A percentile compares a stretch with the other conserved stretches of the same genome.
Evolutionary conservation across 2,888 invertebrate species (phyloP).

Genomic region (Lymantria monacha): DNA sequence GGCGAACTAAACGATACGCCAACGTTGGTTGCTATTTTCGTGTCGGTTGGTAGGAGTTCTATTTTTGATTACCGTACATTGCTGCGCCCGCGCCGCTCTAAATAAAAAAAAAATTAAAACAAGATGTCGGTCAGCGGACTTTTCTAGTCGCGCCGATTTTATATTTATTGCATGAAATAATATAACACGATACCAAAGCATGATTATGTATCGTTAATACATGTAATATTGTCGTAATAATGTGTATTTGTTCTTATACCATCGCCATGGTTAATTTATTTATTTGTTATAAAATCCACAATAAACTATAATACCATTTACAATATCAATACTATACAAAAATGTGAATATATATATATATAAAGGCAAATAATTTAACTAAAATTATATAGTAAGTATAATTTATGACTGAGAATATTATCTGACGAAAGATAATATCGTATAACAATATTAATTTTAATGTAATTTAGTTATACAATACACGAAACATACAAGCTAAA

Average conservation of each 20-base stretch:
- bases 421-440: slow-evolving; percentile 35
- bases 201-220: slow-evolving; percentile 52
- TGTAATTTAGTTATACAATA: slow-evolving; percentile 45
- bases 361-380: slow-evolving; percentile 22
- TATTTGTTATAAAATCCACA: slow-evolving; percentile 40
- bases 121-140: slow-evolving; percentile 69
- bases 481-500: slow-evolving; percentile 51
- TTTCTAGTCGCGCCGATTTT: slow-evolving; percentile 49
- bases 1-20: slow-evolving; percentile 47
- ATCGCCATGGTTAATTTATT: slow-evolving; percentile 50
- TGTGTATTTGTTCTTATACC: slow-evolving; percentile 43
- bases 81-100: slow-evolving; percentile 73
- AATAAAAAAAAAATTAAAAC: slow-evolving; percentile 55
- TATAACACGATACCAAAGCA: slow-evolving; percentile 61
- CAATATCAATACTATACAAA: slow-evolving; percentile 34
- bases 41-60: slow-evolving; percentile 64
- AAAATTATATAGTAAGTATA: slow-evolving; percentile 15
- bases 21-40: slow-evolving; percentile 62
- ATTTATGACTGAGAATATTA: slow-evolving; percentile 31
- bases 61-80: slow-evolving; percentile 60
- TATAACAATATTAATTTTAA: slow-evolving; percentile 54
- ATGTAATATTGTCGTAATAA: slow-evolving; percentile 44
- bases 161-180: slow-evolving; percentile 59
- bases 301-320: slow-evolving; percentile 43
- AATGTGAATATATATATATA: slow-evolving; percentile 25